These are phyloP conservation scores for Thera obeliscata DNA, from an alignment of 2,888 invertebrate species.

Conservation along the genomic window DNA sequence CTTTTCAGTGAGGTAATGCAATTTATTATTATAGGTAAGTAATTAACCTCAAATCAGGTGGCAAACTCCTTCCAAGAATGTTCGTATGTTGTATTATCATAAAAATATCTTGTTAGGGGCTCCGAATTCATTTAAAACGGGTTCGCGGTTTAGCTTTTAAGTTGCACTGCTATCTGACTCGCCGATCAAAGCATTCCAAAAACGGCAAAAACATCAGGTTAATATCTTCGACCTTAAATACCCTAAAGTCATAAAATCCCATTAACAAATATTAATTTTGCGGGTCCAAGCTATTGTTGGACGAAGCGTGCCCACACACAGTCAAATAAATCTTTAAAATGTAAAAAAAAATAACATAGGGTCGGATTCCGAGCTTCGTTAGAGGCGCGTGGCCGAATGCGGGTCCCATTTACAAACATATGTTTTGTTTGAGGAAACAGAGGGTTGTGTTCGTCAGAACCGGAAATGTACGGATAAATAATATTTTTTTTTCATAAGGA, in stretches of 20 bases:
- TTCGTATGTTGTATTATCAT: background rate
- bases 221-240: constrained; percentile 22
- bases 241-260: constrained; percentile 16
- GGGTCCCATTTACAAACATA: constrained; percentile 56
- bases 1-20: no score
- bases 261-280: constrained; percentile 21
- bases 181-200: constrained; percentile 25
- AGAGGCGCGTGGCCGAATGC: constrained; percentile 62
- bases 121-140: constrained; percentile 13
- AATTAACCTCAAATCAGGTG: no score
- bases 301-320: constrained; percentile 57
- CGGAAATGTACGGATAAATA: constrained; percentile 13
- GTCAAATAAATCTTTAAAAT: constrained; percentile 48
- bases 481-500: background rate
- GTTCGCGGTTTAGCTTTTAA: constrained; percentile 22
- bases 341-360: constrained; percentile 51
- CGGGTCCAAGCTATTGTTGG: constrained; percentile 13
- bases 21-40: no score
- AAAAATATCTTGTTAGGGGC: constrained; percentile 2
- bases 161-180: constrained; percentile 31
- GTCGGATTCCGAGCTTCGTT: constrained; percentile 54
- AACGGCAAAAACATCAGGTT: constrained; percentile 6
- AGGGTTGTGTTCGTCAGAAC: constrained; percentile 27
- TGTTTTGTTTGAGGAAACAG: constrained; percentile 42
- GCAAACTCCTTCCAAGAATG: no score